These are phyloP conservation scores for Argyresthia goedartella DNA, from an alignment of 2,888 invertebrate genomes.

Conservation along the genomic window DNA sequence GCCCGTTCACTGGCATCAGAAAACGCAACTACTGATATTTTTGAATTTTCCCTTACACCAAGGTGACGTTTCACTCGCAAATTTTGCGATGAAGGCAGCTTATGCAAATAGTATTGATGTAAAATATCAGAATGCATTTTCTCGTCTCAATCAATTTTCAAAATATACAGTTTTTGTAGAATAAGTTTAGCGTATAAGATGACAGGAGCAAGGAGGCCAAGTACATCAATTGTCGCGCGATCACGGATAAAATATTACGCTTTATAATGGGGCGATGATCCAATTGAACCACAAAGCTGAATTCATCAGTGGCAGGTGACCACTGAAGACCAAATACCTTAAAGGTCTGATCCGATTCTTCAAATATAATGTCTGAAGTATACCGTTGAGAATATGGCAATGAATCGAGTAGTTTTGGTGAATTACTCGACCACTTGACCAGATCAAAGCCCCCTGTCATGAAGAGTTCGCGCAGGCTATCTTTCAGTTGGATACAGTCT, in stretches of 20 bases:
- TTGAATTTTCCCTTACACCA: too few relatives aligned
- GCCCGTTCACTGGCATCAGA: neutral
- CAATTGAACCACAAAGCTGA: neutral
- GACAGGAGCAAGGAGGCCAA: neutral
- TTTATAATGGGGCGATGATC: neutral
- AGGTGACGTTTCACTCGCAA: too few relatives aligned
- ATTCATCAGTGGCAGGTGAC: neutral
- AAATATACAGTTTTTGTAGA: neutral
- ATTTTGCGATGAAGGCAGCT: too few relatives aligned
- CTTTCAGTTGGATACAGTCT: neutral
- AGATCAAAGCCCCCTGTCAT: neutral
- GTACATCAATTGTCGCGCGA: neutral
- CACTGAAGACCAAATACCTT: neutral
- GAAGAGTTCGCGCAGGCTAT: neutral
- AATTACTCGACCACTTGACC: neutral
- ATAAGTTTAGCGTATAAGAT: slow-evolving; percentile 5
- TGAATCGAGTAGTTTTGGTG: neutral
- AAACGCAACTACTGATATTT: neutral
- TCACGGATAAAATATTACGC: neutral
- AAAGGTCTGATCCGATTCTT: neutral
- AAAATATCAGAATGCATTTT: neutral
- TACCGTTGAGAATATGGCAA: neutral
- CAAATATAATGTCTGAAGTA: neutral
- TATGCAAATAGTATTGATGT: too few relatives aligned
- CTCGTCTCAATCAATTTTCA: slow-evolving; percentile 5